phyloP scores from a whole-genome alignment of 2,888 invertebrate species.

The Dicycla oo region DNA sequence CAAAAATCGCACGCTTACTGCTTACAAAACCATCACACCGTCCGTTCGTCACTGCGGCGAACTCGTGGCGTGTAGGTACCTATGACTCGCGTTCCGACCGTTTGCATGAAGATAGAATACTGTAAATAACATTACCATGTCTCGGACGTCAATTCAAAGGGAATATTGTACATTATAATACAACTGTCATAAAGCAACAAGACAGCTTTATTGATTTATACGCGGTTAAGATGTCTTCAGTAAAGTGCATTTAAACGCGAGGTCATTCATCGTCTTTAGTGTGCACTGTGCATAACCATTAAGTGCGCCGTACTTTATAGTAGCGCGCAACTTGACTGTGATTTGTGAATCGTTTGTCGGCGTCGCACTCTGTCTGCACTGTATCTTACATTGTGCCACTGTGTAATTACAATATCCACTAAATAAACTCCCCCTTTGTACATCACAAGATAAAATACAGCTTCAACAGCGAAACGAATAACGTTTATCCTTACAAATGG shows the following conservation, averaged over 20 bases:
- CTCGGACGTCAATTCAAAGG: slow-evolving; percentile 36
- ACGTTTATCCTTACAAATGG: slow-evolving; percentile 66
- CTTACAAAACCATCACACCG: too few relatives aligned
- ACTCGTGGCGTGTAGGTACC: too few relatives aligned
- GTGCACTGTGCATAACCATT: slow-evolving; percentile 61
- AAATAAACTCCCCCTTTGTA: slow-evolving; percentile 52
- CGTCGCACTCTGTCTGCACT: slow-evolving; percentile 50
- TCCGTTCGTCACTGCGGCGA: too few relatives aligned
- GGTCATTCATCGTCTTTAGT: slow-evolving; percentile 56
- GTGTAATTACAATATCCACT: slow-evolving; percentile 58
- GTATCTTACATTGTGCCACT: slow-evolving; percentile 56
- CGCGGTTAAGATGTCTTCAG: slow-evolving; percentile 53
- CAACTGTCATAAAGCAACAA: slow-evolving; percentile 40
- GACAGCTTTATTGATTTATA: slow-evolving; percentile 59
- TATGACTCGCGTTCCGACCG: too few relatives aligned
- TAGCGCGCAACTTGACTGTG: slow-evolving; percentile 51
- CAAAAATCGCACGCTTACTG: too few relatives aligned
- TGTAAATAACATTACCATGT: too few relatives aligned
- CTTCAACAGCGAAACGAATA: slow-evolving; percentile 50
- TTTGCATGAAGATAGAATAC: too few relatives aligned
- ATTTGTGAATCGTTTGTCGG: slow-evolving; percentile 64
- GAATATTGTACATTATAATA: slow-evolving; percentile 51
- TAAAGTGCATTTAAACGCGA: slow-evolving; percentile 60
- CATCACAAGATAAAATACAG: slow-evolving; percentile 50
- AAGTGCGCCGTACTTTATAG: slow-evolving; percentile 61